Evolutionary conservation across 2,113 vertebrate species (phyloP).

Genomic region (Gasterosteus aculeatus): DNA sequence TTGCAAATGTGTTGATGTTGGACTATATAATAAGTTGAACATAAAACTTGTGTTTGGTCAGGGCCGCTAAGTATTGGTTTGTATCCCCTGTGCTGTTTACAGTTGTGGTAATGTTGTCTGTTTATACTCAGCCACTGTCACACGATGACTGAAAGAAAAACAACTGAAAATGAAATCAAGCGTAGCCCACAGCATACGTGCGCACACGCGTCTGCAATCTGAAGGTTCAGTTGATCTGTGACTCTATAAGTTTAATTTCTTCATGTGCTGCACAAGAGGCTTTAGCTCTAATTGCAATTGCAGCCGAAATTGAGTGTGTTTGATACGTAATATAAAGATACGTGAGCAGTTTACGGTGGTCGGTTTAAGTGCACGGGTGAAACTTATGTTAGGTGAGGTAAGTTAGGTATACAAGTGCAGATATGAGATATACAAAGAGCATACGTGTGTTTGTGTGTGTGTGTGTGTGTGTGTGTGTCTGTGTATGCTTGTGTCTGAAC

Average conservation of each 20-base stretch:
- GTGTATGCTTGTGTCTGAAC: neutral
- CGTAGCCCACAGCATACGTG: slow-evolving; percentile 43
- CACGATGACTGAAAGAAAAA: slow-evolving; percentile 62
- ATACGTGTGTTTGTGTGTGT: too few species aligned
- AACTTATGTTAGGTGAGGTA: too few species aligned
- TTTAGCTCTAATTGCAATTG: slow-evolving; percentile 37
- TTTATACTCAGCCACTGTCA: slow-evolving; percentile 60
- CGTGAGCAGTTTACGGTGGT: slow-evolving; percentile 5
- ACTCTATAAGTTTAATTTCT: slow-evolving; percentile 29
- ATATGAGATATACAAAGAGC: neutral
- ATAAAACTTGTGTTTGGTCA: slow-evolving; percentile 20
- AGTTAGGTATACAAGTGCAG: too few species aligned
- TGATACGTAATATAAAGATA: slow-evolving; percentile 24
- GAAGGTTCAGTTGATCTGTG: slow-evolving; percentile 67
- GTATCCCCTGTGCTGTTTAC: slow-evolving; percentile 19
- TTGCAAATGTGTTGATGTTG: neutral
- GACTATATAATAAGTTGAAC: neutral
- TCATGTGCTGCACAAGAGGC: slow-evolving; percentile 13
- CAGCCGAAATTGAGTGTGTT: slow-evolving; percentile 1
- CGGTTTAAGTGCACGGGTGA: slow-evolving; percentile 9
- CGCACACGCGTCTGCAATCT: slow-evolving; percentile 68
- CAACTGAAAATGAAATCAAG: slow-evolving; percentile 73
- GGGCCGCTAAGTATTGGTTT: neutral
- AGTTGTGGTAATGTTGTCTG: slow-evolving; percentile 46
- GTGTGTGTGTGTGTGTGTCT: neutral